Conservation (phyloP, 2,113 vertebrate genomes). For the Dicentrarchus labrax region DNA sequence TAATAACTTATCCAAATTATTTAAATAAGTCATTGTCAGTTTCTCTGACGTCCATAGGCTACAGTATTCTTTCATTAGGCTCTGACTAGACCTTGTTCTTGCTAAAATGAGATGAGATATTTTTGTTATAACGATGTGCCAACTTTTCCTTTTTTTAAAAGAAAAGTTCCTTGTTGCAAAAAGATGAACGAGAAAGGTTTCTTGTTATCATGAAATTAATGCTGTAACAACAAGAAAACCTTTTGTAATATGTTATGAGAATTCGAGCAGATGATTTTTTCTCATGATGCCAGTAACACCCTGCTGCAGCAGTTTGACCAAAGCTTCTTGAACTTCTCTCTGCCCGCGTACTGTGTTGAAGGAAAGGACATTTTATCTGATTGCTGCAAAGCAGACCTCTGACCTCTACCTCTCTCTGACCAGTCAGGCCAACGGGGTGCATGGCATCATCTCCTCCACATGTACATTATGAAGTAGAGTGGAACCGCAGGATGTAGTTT, state of each 20-base stretch:
- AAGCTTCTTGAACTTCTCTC: conserved; percentile 2
- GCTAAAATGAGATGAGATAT: neutral
- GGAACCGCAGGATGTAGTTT: conserved; percentile 40
- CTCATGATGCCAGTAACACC: neutral
- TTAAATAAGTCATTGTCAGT: conserved; percentile 9
- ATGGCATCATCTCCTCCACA: conserved; percentile 22
- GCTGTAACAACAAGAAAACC: neutral
- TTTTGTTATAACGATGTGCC: neutral
- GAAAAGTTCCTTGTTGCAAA: neutral
- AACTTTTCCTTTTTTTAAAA: neutral
- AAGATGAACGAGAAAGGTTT: conserved; percentile 16
- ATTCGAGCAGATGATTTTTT: neutral
- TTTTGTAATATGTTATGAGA: neutral
- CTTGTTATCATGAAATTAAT: neutral
- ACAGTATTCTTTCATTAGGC: conserved; percentile 8
- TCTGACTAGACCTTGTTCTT: neutral
- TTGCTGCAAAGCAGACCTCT: conserved; percentile 33
- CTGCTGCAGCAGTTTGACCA: neutral
- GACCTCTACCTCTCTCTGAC: conserved; percentile 39
- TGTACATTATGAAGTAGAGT: conserved; percentile 19
- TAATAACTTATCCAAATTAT: conserved; percentile 12
- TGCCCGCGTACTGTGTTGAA: neutral
- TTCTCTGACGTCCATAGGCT: neutral
- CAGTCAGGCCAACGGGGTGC: conserved; percentile 15
- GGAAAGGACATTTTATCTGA: neutral